Evolutionary conservation across 2,113 vertebrate genomes (phyloP).

Genomic region (Gallinago paraguaiae): DNA sequence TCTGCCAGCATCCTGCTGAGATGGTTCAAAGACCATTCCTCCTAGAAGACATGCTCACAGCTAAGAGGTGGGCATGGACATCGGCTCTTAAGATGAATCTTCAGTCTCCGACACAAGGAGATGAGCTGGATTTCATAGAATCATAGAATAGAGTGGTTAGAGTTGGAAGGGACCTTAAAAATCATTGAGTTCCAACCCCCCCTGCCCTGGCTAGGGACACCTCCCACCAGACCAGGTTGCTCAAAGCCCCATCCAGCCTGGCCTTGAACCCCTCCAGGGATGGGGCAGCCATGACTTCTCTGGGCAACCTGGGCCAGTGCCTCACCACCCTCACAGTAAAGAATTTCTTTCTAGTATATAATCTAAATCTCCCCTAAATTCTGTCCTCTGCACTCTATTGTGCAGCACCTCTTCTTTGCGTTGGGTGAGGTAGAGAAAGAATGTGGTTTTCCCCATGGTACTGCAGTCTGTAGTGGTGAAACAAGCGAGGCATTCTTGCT

Average conservation of each 20-base stretch:
- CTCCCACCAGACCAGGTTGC: no score
- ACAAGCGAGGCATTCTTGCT: not conserved
- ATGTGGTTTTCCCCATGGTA: not conserved
- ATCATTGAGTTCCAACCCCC: no score
- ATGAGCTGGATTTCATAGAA: not conserved
- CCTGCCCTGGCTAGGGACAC: no score
- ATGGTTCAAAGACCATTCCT: not conserved
- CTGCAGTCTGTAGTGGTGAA: not conserved
- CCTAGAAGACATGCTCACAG: not conserved
- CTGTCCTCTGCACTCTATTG: not conserved
- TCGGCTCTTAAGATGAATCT: not conserved
- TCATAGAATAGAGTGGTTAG: no score
- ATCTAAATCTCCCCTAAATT: not conserved
- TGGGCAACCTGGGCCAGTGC: no score
- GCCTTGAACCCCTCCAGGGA: no score
- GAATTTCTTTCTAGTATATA: no score
- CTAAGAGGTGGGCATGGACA: not conserved
- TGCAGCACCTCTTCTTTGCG: not conserved
- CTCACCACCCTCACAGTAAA: no score
- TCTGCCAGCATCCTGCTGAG: not conserved
- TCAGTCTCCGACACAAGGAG: not conserved
- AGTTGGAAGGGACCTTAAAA: no score
- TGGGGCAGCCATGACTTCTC: no score
- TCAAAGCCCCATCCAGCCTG: no score
- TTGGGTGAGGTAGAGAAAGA: not conserved